Evolutionary conservation across 2,888 invertebrate genomes (phyloP).

Genomic region (Nycteola revayana): DNA sequence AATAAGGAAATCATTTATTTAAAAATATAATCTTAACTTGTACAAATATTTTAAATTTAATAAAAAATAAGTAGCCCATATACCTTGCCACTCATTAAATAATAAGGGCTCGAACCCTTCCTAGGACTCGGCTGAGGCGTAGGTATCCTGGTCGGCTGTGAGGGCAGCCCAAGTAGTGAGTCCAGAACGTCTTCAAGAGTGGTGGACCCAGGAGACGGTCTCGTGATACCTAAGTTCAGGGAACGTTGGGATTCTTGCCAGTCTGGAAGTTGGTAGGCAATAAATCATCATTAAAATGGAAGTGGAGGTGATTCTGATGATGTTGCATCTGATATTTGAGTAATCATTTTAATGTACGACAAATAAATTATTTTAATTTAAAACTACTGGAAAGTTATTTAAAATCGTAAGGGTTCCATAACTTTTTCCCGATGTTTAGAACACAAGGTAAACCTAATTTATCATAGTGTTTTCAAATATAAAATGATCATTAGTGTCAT

Average conservation of each 20-base stretch:
- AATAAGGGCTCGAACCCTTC: constrained; percentile 73
- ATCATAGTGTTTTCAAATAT: no score
- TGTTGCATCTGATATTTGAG: background rate
- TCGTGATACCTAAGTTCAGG: constrained; percentile 79
- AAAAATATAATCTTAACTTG: no score
- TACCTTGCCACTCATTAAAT: constrained; percentile 76
- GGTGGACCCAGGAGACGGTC: constrained; percentile 90
- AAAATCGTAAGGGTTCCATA: no score
- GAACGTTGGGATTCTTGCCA: constrained; percentile 77
- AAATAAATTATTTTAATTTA: no score
- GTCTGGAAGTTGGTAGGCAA: constrained; percentile 60
- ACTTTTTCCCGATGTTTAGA: no score
- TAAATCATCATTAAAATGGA: constrained; percentile 29
- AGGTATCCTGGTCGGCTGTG: constrained; percentile 87
- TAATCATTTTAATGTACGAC: no score
- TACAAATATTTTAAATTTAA: background rate
- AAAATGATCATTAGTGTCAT: no score
- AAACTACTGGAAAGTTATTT: no score
- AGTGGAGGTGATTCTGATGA: constrained; percentile 11
- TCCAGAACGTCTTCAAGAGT: constrained; percentile 97
- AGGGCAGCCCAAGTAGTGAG: constrained; percentile 92
- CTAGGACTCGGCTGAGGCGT: constrained; percentile 83
- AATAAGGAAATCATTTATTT: no score
- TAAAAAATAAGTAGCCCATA: constrained; percentile 12
- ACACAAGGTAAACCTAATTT: no score